Percentiles rank a stretch among this genome's conserved stretches.
phyloP scores from a whole-genome alignment of 2,113 vertebrate species.

The sheep (Ovis aries) region ARS-UI_Ramb_v3.0 NC_056056.1:167635001-167635500 shows the following conservation, averaged over 20 bases:
- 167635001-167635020: constrained; percentile 54
- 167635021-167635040: constrained; percentile 34
- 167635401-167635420: neutral
- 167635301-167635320: neutral
- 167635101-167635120: constrained; percentile 59
- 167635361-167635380: neutral
- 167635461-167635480: neutral
- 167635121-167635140: constrained; percentile 63
- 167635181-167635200: constrained; percentile 30
- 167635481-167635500: neutral
- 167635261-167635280: constrained; percentile 47
- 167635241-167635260: constrained; percentile 54
- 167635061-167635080: constrained; percentile 50
- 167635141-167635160: constrained; percentile 34
- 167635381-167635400: neutral
- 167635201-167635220: neutral
- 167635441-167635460: neutral
- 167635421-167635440: neutral
- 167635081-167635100: constrained; percentile 59
- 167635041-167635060: constrained; percentile 64
- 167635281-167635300: constrained; percentile 32
- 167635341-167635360: constrained; percentile 21
- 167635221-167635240: constrained; percentile 50
- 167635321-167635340: constrained; percentile 24
- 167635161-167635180: constrained; percentile 30